These are phyloP conservation scores for Drosophila bifasciata DNA, from an alignment of 1,140 invertebrate genomes.

Conservation along the genomic window DNA sequence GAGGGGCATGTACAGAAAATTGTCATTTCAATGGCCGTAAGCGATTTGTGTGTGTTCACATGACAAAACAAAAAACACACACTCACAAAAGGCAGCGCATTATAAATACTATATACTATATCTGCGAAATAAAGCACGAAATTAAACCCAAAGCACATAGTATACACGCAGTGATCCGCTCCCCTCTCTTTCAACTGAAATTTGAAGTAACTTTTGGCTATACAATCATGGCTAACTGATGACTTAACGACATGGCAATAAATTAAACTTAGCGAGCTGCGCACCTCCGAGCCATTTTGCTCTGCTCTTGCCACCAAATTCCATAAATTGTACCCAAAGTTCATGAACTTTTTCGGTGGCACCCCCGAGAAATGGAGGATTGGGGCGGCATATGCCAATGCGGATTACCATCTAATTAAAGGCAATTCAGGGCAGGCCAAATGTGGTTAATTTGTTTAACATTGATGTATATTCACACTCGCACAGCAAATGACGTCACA, in stretches of 20 bases:
- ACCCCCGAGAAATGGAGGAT: background rate
- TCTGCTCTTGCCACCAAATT: background rate
- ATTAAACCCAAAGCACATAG: constrained; percentile 25
- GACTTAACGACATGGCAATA: constrained; percentile 55
- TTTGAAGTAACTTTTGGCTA: background rate
- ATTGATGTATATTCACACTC: background rate
- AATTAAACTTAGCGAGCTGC: constrained; percentile 25
- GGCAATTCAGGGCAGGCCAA: constrained; percentile 22
- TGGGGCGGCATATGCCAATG: no score
- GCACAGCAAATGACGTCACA: constrained; percentile 24
- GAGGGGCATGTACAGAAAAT: constrained; percentile 9
- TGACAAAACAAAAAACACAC: constrained; percentile 49
- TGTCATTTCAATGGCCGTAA: constrained; percentile 43
- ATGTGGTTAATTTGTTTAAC: constrained; percentile 6
- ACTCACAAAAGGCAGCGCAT: constrained; percentile 35
- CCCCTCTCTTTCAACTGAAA: background rate
- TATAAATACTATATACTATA: constrained; percentile 41
- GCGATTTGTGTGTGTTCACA: constrained; percentile 46
- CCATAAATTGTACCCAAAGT: constrained; percentile 32
- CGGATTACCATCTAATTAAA: constrained; percentile 23
- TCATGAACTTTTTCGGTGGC: constrained; percentile 19
- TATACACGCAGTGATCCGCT: constrained; percentile 4
- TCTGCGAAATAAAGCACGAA: constrained; percentile 45
- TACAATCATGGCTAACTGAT: constrained; percentile 27
- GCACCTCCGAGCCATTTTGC: no score